Evolutionary conservation across 2,113 vertebrate species (phyloP).

Genomic region (Microcebus tavaratra): DNA sequence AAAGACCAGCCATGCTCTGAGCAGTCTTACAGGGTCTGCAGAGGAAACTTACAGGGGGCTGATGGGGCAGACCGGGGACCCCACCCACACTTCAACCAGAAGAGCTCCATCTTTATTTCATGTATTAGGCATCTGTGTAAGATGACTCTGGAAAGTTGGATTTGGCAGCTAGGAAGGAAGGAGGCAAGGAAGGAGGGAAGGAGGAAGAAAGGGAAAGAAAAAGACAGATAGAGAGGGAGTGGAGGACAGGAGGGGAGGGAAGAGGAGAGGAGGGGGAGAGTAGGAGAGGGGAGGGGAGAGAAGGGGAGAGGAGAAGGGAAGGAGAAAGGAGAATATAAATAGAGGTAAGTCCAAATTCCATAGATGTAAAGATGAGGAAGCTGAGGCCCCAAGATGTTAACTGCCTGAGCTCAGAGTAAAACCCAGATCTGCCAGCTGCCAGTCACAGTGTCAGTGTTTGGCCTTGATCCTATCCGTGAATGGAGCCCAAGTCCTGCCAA

Average conservation of each 20-base stretch:
- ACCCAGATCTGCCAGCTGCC: not conserved
- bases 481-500: not conserved
- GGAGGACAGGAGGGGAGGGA: rapidly evolving
- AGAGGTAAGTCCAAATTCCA: not conserved
- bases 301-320: rapidly evolving
- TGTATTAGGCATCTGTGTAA: not conserved
- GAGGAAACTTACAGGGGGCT: not conserved
- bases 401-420: not conserved
- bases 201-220: not conserved
- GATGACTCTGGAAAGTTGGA: not conserved
- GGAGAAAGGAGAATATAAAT: not conserved
- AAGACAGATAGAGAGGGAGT: not conserved
- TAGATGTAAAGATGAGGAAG: not conserved
- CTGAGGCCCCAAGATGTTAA: not conserved
- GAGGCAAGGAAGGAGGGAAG: not conserved
- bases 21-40: not conserved
- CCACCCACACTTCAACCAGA: not conserved
- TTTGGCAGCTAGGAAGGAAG: not conserved
- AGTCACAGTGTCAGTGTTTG: not conserved
- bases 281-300: rapidly evolving
- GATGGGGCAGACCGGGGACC: not conserved
- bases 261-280: too few relatives aligned
- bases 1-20: not conserved
- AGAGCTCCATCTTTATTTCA: not conserved
- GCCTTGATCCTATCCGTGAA: not conserved